phyloP scores from a whole-genome alignment of 2,797 vertebrate species.

The Schizopygopsis pylzovi region DNA sequence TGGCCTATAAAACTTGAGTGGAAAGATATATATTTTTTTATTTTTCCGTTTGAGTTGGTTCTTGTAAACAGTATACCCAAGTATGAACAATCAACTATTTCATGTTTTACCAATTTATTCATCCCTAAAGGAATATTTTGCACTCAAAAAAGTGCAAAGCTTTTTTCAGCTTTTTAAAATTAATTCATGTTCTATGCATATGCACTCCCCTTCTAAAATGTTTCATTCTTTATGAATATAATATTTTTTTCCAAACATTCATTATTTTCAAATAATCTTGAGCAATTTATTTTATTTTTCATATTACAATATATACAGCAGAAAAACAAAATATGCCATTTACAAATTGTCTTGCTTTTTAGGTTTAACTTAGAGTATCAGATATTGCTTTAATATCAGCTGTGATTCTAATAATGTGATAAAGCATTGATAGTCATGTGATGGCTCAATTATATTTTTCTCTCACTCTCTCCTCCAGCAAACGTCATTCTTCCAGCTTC shows the following conservation, averaged over 20 bases:
- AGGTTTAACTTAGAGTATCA: background rate
- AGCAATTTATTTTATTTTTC: background rate
- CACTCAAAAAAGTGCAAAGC: background rate
- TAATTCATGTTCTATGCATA: background rate
- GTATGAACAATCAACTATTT: background rate
- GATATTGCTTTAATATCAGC: background rate
- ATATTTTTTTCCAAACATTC: background rate
- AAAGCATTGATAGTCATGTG: background rate
- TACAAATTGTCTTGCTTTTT: background rate
- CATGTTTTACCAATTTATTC: background rate
- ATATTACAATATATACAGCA: background rate
- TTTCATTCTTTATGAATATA: background rate
- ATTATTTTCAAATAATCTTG: background rate
- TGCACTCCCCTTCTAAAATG: background rate
- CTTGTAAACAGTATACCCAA: background rate
- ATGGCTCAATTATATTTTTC: slow-evolving; percentile 3
- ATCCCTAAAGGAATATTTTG: background rate
- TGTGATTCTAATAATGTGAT: background rate
- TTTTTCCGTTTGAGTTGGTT: background rate
- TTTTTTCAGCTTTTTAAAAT: background rate
- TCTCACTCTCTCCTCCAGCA: slow-evolving; percentile 70
- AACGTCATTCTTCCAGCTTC: slow-evolving; percentile 86
- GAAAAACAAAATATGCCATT: background rate
- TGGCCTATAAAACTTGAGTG: background rate
- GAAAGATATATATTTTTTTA: background rate